Evolutionary conservation across 2,888 invertebrate genomes (phyloP).

Genomic region (Drepanosiphum platanoidis): DNA sequence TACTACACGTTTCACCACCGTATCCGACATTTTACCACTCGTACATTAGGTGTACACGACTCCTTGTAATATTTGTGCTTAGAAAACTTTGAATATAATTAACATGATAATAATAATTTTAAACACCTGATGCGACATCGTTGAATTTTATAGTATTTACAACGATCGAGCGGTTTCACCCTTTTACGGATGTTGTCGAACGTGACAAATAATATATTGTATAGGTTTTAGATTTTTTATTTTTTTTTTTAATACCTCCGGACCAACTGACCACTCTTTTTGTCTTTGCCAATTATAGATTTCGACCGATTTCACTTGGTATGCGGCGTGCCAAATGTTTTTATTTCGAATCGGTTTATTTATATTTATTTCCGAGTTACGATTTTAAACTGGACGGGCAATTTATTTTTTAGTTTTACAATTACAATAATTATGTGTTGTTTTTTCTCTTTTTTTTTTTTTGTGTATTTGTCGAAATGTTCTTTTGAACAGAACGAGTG

Average conservation of each 20-base stretch:
- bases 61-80: conserved; percentile 15
- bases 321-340: neutral
- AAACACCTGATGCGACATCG: neutral
- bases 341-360: neutral
- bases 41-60: neutral
- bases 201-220: too few relatives aligned
- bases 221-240: too few relatives aligned
- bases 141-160: too few relatives aligned
- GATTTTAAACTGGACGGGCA: neutral
- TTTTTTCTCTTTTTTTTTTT: too few relatives aligned
- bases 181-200: too few relatives aligned
- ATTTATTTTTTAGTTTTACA: neutral
- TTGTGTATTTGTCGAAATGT: neutral
- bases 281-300: neutral
- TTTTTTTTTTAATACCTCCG: too few relatives aligned
- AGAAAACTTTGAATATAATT: conserved; percentile 21
- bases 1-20: neutral
- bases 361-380: neutral
- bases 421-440: too few relatives aligned
- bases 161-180: too few relatives aligned
- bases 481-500: neutral
- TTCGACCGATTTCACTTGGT: neutral
- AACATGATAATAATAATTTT: neutral
- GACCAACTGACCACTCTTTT: neutral
- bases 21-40: neutral